Evolutionary conservation across 2,888 invertebrate genomes (phyloP).

Genomic region (Spilosoma lubricipeda): DNA sequence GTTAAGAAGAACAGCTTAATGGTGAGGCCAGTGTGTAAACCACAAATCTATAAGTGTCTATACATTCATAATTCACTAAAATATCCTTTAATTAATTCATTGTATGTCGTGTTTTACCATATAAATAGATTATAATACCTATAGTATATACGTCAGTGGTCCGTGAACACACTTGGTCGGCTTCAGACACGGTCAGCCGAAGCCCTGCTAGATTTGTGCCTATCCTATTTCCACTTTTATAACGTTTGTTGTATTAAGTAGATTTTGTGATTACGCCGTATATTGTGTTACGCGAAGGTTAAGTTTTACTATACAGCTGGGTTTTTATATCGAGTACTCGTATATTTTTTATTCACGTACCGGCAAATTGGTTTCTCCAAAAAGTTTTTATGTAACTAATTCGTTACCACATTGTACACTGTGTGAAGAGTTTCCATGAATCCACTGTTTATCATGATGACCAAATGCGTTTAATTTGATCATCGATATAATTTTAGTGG

Average conservation of each 20-base stretch:
- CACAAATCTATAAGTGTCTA: not conserved
- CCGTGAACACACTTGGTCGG: slow-evolving; percentile 64
- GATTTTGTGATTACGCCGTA: slow-evolving; percentile 42
- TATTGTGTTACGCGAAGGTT: slow-evolving; percentile 9
- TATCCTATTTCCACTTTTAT: slow-evolving; percentile 67
- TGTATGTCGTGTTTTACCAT: not conserved
- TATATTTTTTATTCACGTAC: not conserved
- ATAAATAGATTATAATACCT: slow-evolving; percentile 65
- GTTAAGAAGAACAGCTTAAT: too few relatives aligned
- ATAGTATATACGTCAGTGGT: slow-evolving; percentile 40
- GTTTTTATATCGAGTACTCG: not conserved
- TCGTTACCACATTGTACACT: not conserved
- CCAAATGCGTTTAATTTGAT: not conserved
- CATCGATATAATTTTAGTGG: too few relatives aligned
- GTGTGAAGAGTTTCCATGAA: not conserved
- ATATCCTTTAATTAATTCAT: not conserved
- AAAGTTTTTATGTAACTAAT: not conserved
- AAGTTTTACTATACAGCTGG: not conserved
- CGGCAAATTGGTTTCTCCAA: not conserved
- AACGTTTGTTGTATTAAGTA: slow-evolving; percentile 45
- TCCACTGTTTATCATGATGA: not conserved
- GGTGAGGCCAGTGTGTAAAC: too few relatives aligned
- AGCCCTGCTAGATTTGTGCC: slow-evolving; percentile 65
- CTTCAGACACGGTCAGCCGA: slow-evolving; percentile 68
- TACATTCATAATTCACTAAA: not conserved